Evolutionary conservation across 2,888 invertebrate species (phyloP).

Genomic region (Drosophila fungiperda): DNA sequence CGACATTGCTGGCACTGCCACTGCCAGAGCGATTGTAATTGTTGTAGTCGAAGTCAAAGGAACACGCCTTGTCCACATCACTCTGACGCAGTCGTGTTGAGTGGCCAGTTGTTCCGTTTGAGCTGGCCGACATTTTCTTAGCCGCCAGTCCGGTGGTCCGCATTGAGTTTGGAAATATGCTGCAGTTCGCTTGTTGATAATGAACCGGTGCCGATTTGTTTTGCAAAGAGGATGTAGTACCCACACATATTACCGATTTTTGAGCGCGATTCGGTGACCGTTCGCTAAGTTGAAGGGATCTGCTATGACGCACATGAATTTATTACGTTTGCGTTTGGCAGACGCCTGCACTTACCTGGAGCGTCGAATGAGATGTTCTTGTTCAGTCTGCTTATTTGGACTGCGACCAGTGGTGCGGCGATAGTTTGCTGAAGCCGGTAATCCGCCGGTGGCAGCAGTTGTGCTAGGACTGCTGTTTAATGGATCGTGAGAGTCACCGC

Average conservation of each 20-base stretch:
- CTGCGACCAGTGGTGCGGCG: conserved; percentile 79
- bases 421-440: conserved; percentile 50
- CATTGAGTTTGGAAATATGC: conserved; percentile 79
- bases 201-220: conserved; percentile 30
- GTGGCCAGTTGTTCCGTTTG: conserved; percentile 37
- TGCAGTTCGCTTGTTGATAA: conserved; percentile 59
- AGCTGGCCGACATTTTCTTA: conserved; percentile 55
- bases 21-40: conserved; percentile 70
- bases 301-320: conserved; percentile 46
- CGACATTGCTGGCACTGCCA: neutral
- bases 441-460: conserved; percentile 14
- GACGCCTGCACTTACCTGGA: conserved; percentile 80
- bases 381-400: conserved; percentile 78
- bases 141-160: conserved; percentile 62
- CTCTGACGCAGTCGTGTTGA: conserved; percentile 61
- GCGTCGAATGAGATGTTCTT: conserved; percentile 84
- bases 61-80: conserved; percentile 84
- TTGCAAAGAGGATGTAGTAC: conserved; percentile 53
- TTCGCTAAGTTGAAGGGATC: conserved; percentile 89
- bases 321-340: neutral
- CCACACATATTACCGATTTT: conserved; percentile 82
- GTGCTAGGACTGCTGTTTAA: conserved; percentile 42
- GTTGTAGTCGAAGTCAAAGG: conserved; percentile 84
- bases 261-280: conserved; percentile 86
- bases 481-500: conserved; percentile 73